A percentile compares a stretch with the other conserved stretches of the same genome.
phyloP scores from a whole-genome alignment of 2,797 vertebrate species.

The Pseudotriccus pelzelni region DNA sequence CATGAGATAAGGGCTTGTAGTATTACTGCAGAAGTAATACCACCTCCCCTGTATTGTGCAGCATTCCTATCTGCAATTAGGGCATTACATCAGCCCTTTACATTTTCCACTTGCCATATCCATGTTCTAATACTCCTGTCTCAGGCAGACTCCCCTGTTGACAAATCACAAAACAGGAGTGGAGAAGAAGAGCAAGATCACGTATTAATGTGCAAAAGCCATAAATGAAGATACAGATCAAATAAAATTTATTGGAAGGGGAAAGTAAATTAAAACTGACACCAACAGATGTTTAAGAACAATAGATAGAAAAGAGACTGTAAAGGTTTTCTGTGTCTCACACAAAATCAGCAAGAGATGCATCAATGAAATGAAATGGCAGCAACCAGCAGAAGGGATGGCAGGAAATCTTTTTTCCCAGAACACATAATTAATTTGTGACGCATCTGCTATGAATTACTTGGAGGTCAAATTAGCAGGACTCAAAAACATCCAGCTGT shows the following conservation, averaged over 20 bases:
- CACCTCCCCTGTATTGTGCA: background rate
- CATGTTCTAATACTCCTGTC: background rate
- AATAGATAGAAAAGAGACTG: background rate
- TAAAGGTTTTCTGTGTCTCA: background rate
- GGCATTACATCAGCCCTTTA: background rate
- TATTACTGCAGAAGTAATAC: background rate
- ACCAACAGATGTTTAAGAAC: slow-evolving; percentile 18
- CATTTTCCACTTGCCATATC: background rate
- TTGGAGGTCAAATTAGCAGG: background rate
- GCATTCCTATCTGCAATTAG: background rate
- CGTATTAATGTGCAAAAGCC: background rate
- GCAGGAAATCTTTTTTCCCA: slow-evolving; percentile 7
- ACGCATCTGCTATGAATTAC: background rate
- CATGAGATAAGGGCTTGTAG: accelerated
- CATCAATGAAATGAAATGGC: background rate
- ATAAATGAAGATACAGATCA: background rate
- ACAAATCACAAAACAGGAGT: background rate
- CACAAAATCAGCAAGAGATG: background rate
- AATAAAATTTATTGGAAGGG: background rate
- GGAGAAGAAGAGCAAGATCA: background rate
- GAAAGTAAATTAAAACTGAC: slow-evolving; percentile 7
- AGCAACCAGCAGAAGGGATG: background rate
- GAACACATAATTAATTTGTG: slow-evolving; percentile 21
- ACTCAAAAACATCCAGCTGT: background rate
- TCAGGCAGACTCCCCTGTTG: background rate